These are phyloP conservation scores for Danaus plexippus DNA, from an alignment of 1,140 invertebrate species.

Conservation along the genomic window DNA sequence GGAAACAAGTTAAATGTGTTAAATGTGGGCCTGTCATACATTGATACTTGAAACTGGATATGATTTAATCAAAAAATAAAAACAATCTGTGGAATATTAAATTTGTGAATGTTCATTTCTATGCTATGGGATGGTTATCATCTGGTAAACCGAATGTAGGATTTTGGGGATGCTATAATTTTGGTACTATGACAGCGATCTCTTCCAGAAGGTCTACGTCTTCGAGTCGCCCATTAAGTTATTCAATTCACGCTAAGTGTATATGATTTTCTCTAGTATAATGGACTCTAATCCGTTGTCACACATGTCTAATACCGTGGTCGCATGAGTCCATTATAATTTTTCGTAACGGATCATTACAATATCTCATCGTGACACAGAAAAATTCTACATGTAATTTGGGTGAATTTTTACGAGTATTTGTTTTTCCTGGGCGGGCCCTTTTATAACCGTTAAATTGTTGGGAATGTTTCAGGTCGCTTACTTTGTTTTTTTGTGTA, in stretches of 20 bases:
- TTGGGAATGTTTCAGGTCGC: constrained; percentile 21
- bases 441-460: constrained; percentile 42
- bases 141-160: background rate
- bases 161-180: background rate
- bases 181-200: background rate
- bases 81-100: too few species aligned
- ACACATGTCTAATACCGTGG: constrained; percentile 53
- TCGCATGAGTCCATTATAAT: constrained; percentile 58
- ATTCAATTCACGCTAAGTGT: constrained; percentile 59
- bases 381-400: constrained; percentile 71
- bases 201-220: constrained; percentile 24
- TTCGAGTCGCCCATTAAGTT: constrained; percentile 48
- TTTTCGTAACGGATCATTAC: constrained; percentile 68
- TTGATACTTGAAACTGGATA: constrained; percentile 26
- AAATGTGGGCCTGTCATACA: constrained; percentile 38
- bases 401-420: constrained; percentile 56
- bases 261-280: constrained; percentile 55
- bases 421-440: constrained; percentile 65
- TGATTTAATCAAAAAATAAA: constrained; percentile 3
- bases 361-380: constrained; percentile 68
- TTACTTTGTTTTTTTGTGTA: constrained; percentile 14
- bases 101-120: too few species aligned
- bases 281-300: constrained; percentile 54
- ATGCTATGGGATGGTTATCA: too few species aligned
- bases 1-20: constrained; percentile 62